Percentiles rank a stretch among this genome's conserved stretches.
Evolutionary conservation across 2,797 vertebrate genomes (phyloP).

Genomic region (Kryptopterus vitreolus): DNA sequence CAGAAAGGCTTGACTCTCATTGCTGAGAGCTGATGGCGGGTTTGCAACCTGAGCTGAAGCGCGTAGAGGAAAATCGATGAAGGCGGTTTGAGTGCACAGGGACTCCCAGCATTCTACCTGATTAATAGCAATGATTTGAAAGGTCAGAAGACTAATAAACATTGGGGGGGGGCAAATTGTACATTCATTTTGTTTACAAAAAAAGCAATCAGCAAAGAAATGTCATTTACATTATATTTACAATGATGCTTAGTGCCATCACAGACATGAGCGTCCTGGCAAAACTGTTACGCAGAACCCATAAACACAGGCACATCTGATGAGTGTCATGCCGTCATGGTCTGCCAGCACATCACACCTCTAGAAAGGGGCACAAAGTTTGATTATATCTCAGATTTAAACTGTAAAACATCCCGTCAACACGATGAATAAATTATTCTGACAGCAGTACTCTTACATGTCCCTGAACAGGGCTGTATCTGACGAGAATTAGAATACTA

Average conservation of each 20-base stretch:
- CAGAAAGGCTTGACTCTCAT: neutral
- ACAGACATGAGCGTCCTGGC: neutral
- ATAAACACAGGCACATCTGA: neutral
- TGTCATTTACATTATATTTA: neutral
- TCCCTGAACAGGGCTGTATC: neutral
- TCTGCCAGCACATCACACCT: neutral
- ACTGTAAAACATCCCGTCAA: neutral
- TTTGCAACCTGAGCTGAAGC: conserved; percentile 21
- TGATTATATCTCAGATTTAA: neutral
- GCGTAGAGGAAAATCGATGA: conserved; percentile 17
- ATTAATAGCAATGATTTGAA: conserved; percentile 37
- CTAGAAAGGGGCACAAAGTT: neutral
- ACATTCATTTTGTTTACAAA: neutral
- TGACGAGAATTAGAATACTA: neutral
- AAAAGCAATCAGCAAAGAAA: neutral
- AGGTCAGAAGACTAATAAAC: conserved; percentile 28
- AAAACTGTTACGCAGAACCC: neutral
- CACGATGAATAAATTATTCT: conserved; percentile 5
- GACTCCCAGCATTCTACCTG: conserved; percentile 33
- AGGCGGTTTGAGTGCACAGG: conserved; percentile 22
- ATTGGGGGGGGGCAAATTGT: neutral
- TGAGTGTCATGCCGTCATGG: neutral
- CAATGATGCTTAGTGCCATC: neutral
- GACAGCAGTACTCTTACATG: neutral
- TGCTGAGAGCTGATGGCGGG: conserved; percentile 9